Percentiles rank a stretch among this genome's conserved stretches.
phyloP scores from a whole-genome alignment of 2,888 invertebrate species.

The Furcula furcula region DNA sequence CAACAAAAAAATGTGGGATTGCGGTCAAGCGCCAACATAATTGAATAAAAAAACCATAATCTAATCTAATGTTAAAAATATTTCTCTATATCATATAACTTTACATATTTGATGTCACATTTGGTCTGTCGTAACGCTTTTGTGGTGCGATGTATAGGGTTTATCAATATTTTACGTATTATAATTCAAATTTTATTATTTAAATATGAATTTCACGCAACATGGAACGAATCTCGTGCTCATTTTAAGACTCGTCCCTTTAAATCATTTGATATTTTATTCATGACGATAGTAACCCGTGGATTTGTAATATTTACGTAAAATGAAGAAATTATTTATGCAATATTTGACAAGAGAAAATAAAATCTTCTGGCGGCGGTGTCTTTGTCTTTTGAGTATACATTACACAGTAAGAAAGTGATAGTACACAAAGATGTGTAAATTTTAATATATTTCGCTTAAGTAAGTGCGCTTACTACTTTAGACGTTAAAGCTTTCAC shows the following conservation, averaged over 20 bases:
- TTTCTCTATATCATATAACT: no score
- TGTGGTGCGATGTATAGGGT: not conserved
- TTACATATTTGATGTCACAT: not conserved
- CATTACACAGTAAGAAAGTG: conserved; percentile 60
- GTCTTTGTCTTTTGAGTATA: conserved; percentile 21
- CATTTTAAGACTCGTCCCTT: not conserved
- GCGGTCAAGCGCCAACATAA: no score
- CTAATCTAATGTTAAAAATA: no score
- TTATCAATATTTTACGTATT: not conserved
- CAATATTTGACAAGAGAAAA: conserved; percentile 2
- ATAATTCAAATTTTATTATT: not conserved
- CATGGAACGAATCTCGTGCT: not conserved
- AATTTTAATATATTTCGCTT: conserved; percentile 48
- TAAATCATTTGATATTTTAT: conserved; percentile 1
- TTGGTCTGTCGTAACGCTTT: not conserved
- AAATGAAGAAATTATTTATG: not conserved
- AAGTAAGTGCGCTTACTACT: conserved; percentile 51
- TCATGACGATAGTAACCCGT: not conserved
- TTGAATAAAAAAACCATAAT: no score
- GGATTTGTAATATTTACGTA: not conserved
- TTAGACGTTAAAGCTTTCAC: conserved; percentile 47
- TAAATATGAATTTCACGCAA: not conserved
- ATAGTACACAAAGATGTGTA: conserved; percentile 37
- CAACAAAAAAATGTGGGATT: no score
- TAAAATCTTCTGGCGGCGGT: conserved; percentile 1